A percentile compares a stretch with the other conserved stretches of the same genome.
Conservation (phyloP, 2,888 invertebrate species). For the Sesia bembeciformis region DNA sequence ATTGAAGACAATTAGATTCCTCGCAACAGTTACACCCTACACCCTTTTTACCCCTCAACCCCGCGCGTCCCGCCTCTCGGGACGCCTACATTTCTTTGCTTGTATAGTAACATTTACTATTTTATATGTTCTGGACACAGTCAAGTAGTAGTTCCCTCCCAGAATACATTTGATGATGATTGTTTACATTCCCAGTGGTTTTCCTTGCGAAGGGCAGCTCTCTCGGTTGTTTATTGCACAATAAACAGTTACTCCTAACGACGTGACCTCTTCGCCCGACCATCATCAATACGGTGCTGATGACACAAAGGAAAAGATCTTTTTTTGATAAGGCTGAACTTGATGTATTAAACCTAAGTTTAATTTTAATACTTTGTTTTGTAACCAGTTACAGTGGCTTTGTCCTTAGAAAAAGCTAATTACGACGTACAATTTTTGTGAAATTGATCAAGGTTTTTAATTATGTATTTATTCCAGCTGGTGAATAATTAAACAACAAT, state of each 20-base stretch:
- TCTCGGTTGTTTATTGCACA: constrained; percentile 49
- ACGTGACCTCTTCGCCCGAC: constrained; percentile 54
- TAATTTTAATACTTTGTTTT: constrained; percentile 56
- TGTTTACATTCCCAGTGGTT: constrained; percentile 66
- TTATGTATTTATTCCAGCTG: constrained; percentile 56
- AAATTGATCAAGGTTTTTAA: constrained; percentile 59
- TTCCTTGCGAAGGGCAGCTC: constrained; percentile 64
- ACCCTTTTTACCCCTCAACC: constrained; percentile 1
- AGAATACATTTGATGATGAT: constrained; percentile 36
- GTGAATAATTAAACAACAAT: constrained; percentile 67
- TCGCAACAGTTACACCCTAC: constrained; percentile 5
- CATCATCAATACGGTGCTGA: constrained; percentile 36
- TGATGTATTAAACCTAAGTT: constrained; percentile 66
- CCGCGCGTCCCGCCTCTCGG: constrained; percentile 19
- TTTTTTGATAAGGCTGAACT: constrained; percentile 73
- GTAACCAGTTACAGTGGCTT: constrained; percentile 59
- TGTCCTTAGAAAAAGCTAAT: constrained; percentile 49
- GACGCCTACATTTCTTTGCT: constrained; percentile 37
- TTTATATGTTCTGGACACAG: too few species aligned
- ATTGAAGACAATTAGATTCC: constrained; percentile 75
- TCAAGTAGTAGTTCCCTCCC: too few species aligned
- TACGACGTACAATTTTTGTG: constrained; percentile 65
- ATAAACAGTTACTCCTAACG: constrained; percentile 47
- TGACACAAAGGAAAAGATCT: constrained; percentile 62
- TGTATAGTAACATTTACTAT: constrained; percentile 11